A percentile compares a stretch with the other conserved stretches of the same genome.
phyloP scores from a whole-genome alignment of 2,797 vertebrate genomes.

The Synanceia verrucosa region DNA sequence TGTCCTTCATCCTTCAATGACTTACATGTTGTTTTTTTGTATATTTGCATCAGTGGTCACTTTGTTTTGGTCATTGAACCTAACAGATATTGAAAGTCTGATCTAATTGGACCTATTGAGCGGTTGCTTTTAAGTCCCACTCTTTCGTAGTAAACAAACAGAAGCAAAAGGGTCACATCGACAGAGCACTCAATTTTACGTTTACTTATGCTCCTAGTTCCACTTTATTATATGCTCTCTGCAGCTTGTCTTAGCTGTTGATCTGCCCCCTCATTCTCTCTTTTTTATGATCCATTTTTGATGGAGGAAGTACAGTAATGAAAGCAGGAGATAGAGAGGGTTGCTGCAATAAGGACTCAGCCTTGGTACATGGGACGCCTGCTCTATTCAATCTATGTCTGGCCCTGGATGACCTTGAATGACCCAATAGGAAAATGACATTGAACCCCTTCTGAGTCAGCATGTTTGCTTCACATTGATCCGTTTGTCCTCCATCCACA shows the following conservation, averaged over 20 bases:
- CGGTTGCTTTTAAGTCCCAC: not conserved
- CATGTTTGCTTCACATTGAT: conserved; percentile 27
- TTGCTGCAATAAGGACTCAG: too few relatives aligned
- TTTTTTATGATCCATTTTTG: too few relatives aligned
- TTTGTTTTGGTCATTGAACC: not conserved
- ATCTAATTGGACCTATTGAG: not conserved
- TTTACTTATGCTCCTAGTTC: conserved; percentile 14
- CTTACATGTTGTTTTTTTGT: not conserved
- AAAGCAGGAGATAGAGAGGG: too few relatives aligned
- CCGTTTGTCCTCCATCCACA: conserved; percentile 29
- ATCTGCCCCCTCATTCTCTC: conserved; percentile 16
- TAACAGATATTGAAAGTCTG: not conserved
- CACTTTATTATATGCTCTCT: conserved; percentile 4
- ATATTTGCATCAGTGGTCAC: not conserved
- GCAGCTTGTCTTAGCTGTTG: not conserved
- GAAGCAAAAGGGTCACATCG: not conserved
- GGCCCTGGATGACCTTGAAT: conserved; percentile 38
- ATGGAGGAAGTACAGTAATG: too few relatives aligned
- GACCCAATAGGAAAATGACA: conserved; percentile 45
- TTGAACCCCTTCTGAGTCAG: conserved; percentile 50
- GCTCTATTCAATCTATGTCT: too few relatives aligned
- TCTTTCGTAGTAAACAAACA: conserved; percentile 5
- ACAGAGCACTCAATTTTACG: conserved; percentile 7
- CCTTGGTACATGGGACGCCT: too few relatives aligned
- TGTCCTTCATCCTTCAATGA: not conserved